Base-by-base conservation (phyloP, 1,140 invertebrate genomes). In the Drosophila arawakana region DNA sequence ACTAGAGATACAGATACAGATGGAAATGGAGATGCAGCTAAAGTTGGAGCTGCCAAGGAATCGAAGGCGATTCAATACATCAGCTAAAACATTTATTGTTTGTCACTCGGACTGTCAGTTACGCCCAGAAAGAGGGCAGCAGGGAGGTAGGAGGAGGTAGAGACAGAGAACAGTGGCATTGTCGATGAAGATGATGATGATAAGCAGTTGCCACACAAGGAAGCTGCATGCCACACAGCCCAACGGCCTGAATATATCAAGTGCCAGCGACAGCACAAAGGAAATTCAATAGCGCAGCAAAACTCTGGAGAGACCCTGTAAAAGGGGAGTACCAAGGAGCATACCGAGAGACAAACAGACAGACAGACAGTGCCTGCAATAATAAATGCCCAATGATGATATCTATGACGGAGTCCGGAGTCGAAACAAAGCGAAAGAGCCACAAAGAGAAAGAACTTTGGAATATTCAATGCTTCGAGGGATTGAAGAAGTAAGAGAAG, bases 371-470 rank as follows among this genome's bases (percentile, higher is more conserved):
- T 68, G 54, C 71, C 80, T 79, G 69, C 65, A 72, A 80, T 70
- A 86, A 88, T 83, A 88, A 88, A 88, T 83, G 83, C 80, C 80
- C 73, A 80, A 80, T 89, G 83, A 88, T 89, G 83, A 78, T 88
- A 83, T 82, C 80, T 82, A 83, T 76, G 80, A 78, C 73, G 55
- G 66, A 52, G 52, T 46, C 41, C 73, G 55, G 66, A 52, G 44
- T 46, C 41, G 15, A 89, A 73, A 88, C 83, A 88, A 83, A 89
- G 83, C 34, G 47, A 46, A 37, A 11, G 39, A 44, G 34, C 39
- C 78, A 86, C 81, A 85, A 85, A 81, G 82, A 78, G 49, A 35
- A 44, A 6, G 13, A 49, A 37, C 15, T 15, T 44, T 50, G 39
- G 47, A 43, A 43, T 46, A 59, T 63, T 52, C 66, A 61, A 52